A percentile compares a stretch with the other conserved stretches of the same genome.
Evolutionary conservation across 2,797 vertebrate species (phyloP).

Genomic region (Clarias laeviceps): DNA sequence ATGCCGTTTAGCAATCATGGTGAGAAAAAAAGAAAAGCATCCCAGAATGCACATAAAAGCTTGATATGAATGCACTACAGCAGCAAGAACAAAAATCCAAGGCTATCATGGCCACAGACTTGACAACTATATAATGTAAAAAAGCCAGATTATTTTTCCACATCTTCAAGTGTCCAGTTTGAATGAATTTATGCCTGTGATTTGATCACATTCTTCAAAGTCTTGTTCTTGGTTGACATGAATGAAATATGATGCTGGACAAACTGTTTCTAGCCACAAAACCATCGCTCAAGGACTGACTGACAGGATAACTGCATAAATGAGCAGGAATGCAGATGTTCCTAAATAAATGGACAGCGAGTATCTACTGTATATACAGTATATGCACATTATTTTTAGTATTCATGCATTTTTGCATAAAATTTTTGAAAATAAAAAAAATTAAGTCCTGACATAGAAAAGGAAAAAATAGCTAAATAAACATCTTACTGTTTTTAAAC

Average conservation of each 20-base stretch:
- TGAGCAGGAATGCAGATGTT: neutral
- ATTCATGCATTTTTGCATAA: neutral
- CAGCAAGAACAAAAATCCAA: neutral
- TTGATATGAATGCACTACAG: neutral
- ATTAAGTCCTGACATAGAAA: neutral
- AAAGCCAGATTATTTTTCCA: neutral
- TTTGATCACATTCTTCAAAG: neutral
- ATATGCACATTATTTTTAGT: neutral
- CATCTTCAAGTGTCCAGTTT: neutral
- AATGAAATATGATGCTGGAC: neutral
- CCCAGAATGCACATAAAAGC: neutral
- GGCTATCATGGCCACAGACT: neutral
- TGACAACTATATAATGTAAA: neutral
- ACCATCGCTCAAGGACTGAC: neutral
- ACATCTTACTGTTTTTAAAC: neutral
- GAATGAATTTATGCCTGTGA: neutral
- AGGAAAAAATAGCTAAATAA: neutral
- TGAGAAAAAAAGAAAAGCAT: neutral
- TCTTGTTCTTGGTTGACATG: neutral
- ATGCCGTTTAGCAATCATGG: neutral
- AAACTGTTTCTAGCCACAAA: neutral
- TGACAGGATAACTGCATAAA: neutral
- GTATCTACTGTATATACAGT: neutral
- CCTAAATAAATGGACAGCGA: neutral
- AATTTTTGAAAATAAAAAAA: neutral